Base-by-base conservation (phyloP, 2,888 invertebrate genomes). In the Cantharis flavilabris region DNA sequence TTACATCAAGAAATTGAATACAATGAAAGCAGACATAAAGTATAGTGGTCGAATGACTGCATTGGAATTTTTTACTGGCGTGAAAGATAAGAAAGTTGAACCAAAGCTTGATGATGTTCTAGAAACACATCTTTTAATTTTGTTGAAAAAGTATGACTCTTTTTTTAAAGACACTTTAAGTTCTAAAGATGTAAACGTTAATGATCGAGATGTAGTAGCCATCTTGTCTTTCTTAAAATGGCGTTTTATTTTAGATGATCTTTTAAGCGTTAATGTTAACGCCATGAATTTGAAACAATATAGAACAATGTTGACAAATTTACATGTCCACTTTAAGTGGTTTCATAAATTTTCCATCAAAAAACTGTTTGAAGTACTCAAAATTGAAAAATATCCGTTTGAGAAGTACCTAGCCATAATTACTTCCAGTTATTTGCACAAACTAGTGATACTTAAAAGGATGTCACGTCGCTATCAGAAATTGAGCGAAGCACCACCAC, bases 251-350 rank as follows among this genome's bases (percentile, higher is more conserved):
- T 80, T 81, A 83, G 86, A 71, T 84, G 86, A 80, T 85, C 89
- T 80, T 81, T 90, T 64, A 88, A 89, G 78, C 89, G 73, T 79
- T 11, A 81, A 83, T 67, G 79, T 84, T 9, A 82, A 81, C 26
- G 81, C 83, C 30, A 73, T 83, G 11, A 81, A 78, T 3, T n/a
- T 76, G 7, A 64, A 72, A 14, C 76, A 85, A 18, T 80, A 81
- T 23, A 80, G 91, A 71, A 91, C 92, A 77, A 88, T 92, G 1
- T 87, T 92, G 64, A 91, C 92, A n/a, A 89, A 92, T 71, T 84
- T 95, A 0, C 89, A 91, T 80, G 89, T 94, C 11, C 94, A 95
- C 84, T 94, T 92, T 83, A 94, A 92, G 86, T 96, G 95, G 95
- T 85, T 95, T 62, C 87, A 90, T 16, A 95, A 95, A 85, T 90